Conservation (phyloP, 2,888 invertebrate species). For the Ichneumoninae sp. region DNA sequence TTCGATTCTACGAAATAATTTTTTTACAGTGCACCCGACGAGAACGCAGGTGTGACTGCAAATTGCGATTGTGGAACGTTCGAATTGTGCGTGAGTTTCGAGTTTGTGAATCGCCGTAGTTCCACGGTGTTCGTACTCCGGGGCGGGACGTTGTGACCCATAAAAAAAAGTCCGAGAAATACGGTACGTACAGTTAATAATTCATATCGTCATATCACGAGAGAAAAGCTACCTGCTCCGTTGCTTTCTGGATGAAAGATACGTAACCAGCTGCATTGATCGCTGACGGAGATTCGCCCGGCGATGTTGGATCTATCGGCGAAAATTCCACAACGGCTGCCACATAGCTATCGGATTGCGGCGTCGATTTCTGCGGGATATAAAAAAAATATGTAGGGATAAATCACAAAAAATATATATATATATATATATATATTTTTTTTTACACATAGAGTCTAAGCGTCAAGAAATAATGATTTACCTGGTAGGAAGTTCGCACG, state of each 20-base stretch:
- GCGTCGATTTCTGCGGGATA: conserved; percentile 67
- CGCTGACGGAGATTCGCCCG: conserved; percentile 48
- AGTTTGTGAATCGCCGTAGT: neutral
- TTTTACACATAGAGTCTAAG: neutral
- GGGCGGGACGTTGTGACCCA: no score
- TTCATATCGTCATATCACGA: neutral
- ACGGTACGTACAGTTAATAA: neutral
- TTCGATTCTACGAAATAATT: neutral
- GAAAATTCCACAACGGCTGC: conserved; percentile 78
- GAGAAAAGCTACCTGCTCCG: conserved; percentile 68
- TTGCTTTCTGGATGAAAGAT: conserved; percentile 70
- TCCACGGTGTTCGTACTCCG: neutral
- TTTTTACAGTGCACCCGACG: neutral
- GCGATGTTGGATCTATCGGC: conserved; percentile 55
- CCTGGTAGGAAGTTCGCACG: conserved; percentile 38
- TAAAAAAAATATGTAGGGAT: neutral
- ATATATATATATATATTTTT: no score
- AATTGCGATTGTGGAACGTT: neutral
- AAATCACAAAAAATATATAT: neutral
- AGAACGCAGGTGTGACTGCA: neutral
- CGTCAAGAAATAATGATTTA: conserved; percentile 2
- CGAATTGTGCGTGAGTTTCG: neutral
- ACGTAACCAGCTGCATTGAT: conserved; percentile 68
- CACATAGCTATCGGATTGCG: conserved; percentile 69
- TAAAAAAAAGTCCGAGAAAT: neutral